Conservation (phyloP, 2,797 vertebrate species). For the Craterocephalus amniculus region DNA sequence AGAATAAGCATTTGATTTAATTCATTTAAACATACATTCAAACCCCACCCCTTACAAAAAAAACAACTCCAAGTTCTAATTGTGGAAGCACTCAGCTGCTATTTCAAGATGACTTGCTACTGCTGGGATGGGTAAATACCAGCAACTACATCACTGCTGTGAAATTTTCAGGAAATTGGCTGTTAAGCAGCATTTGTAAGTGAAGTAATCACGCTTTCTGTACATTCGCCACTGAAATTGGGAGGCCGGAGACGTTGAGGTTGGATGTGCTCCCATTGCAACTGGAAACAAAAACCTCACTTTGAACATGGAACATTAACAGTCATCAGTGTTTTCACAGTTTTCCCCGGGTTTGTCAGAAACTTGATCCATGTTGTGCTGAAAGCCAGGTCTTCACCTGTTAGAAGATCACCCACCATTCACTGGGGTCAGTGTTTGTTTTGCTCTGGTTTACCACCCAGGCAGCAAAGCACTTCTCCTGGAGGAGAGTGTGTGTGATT, state of each 20-base stretch:
- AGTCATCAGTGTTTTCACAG: constrained; percentile 66
- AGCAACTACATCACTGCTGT: constrained; percentile 54
- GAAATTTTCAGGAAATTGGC: constrained; percentile 70
- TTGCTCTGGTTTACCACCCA: constrained; percentile 76
- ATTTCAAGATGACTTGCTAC: constrained; percentile 52
- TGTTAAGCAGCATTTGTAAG: constrained; percentile 79
- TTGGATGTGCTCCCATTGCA: constrained; percentile 42
- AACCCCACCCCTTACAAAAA: background rate
- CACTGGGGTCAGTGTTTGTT: constrained; percentile 66
- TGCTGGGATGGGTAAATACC: constrained; percentile 60
- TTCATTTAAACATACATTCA: constrained; percentile 24
- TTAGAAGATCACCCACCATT: constrained; percentile 69
- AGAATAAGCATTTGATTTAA: constrained; percentile 10
- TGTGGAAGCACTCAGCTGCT: constrained; percentile 37
- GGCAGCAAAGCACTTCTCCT: constrained; percentile 54
- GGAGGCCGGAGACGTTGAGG: constrained; percentile 72
- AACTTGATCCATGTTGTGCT: constrained; percentile 74
- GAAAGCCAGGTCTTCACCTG: constrained; percentile 78
- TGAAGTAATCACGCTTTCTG: constrained; percentile 74
- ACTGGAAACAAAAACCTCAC: constrained; percentile 37
- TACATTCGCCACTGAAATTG: constrained; percentile 71
- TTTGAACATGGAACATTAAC: constrained; percentile 71
- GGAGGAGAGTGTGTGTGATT: constrained; percentile 69
- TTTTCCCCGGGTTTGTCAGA: constrained; percentile 64
- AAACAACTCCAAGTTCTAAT: constrained; percentile 34